Evolutionary conservation across 2,113 vertebrate species (phyloP).

Genomic region (Oriolus oriolus): DNA sequence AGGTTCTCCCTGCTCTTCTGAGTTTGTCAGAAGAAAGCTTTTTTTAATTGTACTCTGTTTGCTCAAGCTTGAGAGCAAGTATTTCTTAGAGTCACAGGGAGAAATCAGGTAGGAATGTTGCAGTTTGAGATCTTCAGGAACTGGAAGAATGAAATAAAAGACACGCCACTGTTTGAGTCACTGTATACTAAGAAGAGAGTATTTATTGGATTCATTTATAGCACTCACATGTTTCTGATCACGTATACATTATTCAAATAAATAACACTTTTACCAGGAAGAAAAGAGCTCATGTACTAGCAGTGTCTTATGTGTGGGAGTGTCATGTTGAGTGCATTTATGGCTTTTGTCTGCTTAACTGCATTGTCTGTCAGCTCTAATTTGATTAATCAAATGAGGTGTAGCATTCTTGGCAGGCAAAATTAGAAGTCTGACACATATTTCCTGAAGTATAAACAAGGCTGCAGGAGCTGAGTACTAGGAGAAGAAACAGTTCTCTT

Average conservation of each 20-base stretch:
- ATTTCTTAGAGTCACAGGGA: neutral
- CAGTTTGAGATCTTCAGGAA: neutral
- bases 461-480: neutral
- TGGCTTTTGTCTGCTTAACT: neutral
- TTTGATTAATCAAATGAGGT: neutral
- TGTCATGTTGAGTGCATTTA: neutral
- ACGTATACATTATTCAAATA: accelerated
- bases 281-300: neutral
- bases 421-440: neutral
- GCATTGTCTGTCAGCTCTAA: neutral
- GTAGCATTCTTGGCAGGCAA: neutral
- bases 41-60: neutral
- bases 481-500: neutral
- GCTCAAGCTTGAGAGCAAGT: neutral
- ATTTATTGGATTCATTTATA: neutral
- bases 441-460: neutral
- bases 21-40: neutral
- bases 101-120: neutral
- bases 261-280: neutral
- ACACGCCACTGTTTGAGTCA: neutral
- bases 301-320: neutral
- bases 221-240: neutral
- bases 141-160: neutral
- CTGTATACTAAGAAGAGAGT: neutral
- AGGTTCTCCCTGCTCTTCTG: neutral